These are phyloP conservation scores for Paradoxurus hermaphroditus DNA, from an alignment of 2,113 vertebrate species.

Conservation along the genomic window DNA sequence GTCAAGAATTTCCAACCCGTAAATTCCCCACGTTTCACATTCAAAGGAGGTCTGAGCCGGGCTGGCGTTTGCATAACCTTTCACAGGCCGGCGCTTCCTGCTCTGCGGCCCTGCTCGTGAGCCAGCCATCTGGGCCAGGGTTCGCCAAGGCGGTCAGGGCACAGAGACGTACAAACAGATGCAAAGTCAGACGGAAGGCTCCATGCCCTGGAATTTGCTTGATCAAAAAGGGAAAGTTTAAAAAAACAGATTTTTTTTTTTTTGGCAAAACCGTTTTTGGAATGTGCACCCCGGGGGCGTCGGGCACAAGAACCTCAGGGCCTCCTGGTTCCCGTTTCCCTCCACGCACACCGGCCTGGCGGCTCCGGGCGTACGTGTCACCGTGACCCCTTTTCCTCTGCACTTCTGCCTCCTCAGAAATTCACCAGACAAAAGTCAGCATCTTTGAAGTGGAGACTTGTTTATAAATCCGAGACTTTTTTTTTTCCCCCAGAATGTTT, in stretches of 20 bases:
- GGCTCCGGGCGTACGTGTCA: rapidly evolving
- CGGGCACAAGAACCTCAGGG: not conserved
- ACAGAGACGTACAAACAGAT: rapidly evolving
- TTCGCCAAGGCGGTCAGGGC: not conserved
- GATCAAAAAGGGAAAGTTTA: not conserved
- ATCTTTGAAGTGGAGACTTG: constrained; percentile 1
- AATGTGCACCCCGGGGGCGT: not conserved
- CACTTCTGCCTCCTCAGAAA: not conserved
- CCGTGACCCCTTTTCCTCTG: rapidly evolving
- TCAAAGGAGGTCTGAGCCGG: not conserved
- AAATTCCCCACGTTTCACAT: not conserved
- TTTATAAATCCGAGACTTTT: not conserved
- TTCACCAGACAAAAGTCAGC: not conserved
- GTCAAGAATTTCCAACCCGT: not conserved
- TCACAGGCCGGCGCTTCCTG: not conserved
- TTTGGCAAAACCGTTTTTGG: not conserved
- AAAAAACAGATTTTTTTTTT: not conserved
- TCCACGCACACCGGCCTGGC: rapidly evolving
- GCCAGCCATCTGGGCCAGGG: not conserved
- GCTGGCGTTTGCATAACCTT: not conserved
- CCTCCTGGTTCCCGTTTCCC: rapidly evolving
- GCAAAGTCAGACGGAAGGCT: not conserved
- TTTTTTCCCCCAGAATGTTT: not conserved
- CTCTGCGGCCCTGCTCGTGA: rapidly evolving
- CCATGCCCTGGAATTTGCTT: not conserved